Evolutionary conservation across 2,797 vertebrate species (phyloP), one percentile per base, ranked within the genome.

Genomic region (Cyprinella venusta): DNA sequence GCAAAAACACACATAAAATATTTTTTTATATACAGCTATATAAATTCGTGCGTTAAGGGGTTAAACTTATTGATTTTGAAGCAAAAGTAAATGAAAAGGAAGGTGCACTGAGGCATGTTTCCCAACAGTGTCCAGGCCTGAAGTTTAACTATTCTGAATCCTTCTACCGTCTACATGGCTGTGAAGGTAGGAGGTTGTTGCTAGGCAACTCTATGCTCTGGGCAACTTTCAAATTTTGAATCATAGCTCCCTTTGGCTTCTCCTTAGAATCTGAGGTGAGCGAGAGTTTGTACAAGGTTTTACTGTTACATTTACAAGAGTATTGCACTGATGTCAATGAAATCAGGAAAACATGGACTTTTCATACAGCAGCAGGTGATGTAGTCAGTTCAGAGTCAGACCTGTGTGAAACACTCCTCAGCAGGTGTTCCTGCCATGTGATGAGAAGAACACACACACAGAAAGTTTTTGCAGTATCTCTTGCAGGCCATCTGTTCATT

Each of bases 401-500:
- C 82, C 76, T 36, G 76, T 75, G 79, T 87, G 76, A 85, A 82
- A 75, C 80, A 85, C 70, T 56, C 38, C 77, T 65, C 83, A 76
- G 80, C 83, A 82, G 86, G 79, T 70, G 79, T 69, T 78, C 48
- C 52, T 76, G 68, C 59, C 30, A 69, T 69, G 65, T 52, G 45
- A 63, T 18, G 42, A 76, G 75, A 67, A 59, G 8, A 5, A 64
- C 79, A 70, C 56, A 42, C 70, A 71, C 79, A 69, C 56, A 52
- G 15, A 26, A 45, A 72, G 67, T 79, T 83, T 70, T 70, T 85
- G 69, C 74, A 64, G 42, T 69, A 40, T 87, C 68, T 87, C 74
- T 83, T 69, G 42, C 81, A 81, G 87, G 88, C 91, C 92, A 92
- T 93, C 91, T 93, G 91, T 87, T 92, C 87, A 26, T 87, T 82